Evolutionary conservation across 2,113 vertebrate genomes (phyloP).

Genomic region (Hippopotamus amphibius): DNA sequence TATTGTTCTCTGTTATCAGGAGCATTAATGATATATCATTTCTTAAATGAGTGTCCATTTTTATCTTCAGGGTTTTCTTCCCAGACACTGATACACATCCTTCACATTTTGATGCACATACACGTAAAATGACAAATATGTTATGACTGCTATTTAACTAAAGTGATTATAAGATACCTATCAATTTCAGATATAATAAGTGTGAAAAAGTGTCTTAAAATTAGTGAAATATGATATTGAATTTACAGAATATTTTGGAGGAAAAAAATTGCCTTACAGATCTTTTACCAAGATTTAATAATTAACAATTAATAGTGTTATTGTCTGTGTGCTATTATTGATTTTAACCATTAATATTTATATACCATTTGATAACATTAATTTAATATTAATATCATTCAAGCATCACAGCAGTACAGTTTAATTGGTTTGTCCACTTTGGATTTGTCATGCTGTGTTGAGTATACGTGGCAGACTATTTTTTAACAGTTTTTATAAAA

Average conservation of each 20-base stretch:
- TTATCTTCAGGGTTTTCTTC: conserved; percentile 15
- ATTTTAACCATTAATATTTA: conserved; percentile 15
- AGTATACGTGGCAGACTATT: background rate
- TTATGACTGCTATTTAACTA: background rate
- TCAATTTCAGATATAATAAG: conserved; percentile 16
- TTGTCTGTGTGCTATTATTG: background rate
- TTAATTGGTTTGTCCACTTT: background rate
- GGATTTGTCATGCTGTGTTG: background rate
- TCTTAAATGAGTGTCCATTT: background rate
- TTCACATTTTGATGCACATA: background rate
- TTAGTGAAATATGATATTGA: background rate
- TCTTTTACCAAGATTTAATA: conserved; percentile 10
- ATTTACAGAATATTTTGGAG: conserved; percentile 27
- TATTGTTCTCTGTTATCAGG: background rate
- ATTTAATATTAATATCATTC: background rate
- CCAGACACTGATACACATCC: background rate
- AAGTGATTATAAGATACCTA: background rate
- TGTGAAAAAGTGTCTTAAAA: background rate
- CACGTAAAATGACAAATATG: background rate
- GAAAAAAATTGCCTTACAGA: background rate
- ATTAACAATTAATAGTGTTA: background rate
- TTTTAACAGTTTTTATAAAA: conserved; percentile 31
- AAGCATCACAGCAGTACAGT: background rate
- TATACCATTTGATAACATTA: background rate
- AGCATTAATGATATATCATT: background rate